A percentile compares a stretch with the other conserved stretches of the same genome.
Conservation (phyloP, 2,888 invertebrate species). For the Synergus gifuensis region DNA sequence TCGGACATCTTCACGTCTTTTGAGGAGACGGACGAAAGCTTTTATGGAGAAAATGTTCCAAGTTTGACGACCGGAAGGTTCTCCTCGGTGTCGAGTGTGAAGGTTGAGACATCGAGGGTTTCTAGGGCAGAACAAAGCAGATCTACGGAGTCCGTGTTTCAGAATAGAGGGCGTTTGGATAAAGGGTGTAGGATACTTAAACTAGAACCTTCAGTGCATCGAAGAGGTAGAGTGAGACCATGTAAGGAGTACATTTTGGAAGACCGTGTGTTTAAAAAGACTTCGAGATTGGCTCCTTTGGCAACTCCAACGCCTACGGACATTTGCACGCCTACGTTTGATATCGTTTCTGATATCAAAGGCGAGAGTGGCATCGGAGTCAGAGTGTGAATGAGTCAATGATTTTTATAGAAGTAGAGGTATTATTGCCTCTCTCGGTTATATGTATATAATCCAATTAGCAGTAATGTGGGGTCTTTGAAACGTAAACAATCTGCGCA, state of each 20-base stretch:
- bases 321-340: slow-evolving; percentile 71
- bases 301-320: slow-evolving; percentile 71
- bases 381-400: slow-evolving; percentile 64
- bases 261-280: slow-evolving; percentile 56
- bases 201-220: slow-evolving; percentile 64
- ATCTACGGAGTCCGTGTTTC: slow-evolving; percentile 69
- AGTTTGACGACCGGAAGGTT: slow-evolving; percentile 45
- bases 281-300: slow-evolving; percentile 65
- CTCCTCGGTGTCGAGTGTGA: slow-evolving; percentile 68
- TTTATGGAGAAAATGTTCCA: slow-evolving; percentile 48
- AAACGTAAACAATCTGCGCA: too few relatives aligned
- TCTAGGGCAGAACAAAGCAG: slow-evolving; percentile 65
- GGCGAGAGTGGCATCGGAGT: slow-evolving; percentile 67
- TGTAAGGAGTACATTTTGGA: slow-evolving; percentile 61
- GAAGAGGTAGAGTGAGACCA: slow-evolving; percentile 60
- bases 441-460: too few relatives aligned
- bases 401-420: neutral
- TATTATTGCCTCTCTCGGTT: too few relatives aligned
- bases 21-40: slow-evolving; percentile 67
- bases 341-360: slow-evolving; percentile 69
- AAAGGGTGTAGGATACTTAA: slow-evolving; percentile 60
- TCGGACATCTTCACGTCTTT: slow-evolving; percentile 73
- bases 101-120: slow-evolving; percentile 58
- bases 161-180: slow-evolving; percentile 48
- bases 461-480: too few relatives aligned